A percentile compares a stretch with the other conserved stretches of the same genome.
Conservation (phyloP, 2,797 vertebrate species). For the Coreius guichenoti region DNA sequence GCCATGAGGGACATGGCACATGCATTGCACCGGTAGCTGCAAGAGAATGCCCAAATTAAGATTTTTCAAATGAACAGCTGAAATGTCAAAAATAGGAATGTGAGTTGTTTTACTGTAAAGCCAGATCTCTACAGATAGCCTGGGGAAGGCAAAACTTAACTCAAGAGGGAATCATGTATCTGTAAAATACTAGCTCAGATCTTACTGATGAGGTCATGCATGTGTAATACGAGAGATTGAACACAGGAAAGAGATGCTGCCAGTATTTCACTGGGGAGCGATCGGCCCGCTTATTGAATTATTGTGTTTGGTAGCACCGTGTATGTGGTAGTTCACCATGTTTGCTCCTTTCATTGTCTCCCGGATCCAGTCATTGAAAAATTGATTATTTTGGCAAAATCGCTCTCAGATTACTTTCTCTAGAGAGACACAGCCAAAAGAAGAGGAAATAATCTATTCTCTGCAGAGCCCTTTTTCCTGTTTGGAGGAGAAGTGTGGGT, state of each 20-base stretch:
- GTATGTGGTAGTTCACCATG: background rate
- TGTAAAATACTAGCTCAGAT: conserved; percentile 15
- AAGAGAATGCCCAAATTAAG: conserved; percentile 19
- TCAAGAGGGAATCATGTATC: background rate
- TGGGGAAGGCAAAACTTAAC: background rate
- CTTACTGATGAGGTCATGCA: conserved; percentile 19
- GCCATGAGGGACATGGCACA: conserved; percentile 51
- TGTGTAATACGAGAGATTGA: conserved; percentile 2
- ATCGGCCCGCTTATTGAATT: background rate
- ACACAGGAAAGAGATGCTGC: conserved; percentile 2
- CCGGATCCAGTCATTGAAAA: conserved; percentile 22
- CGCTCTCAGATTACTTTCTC: conserved; percentile 30
- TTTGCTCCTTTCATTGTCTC: conserved; percentile 17
- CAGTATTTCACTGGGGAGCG: background rate
- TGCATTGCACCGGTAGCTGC: conserved; percentile 11
- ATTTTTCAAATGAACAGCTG: conserved; percentile 35
- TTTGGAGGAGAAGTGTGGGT: background rate
- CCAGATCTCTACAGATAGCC: background rate
- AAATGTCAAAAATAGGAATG: conserved; percentile 16
- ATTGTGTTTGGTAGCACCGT: conserved; percentile 19
- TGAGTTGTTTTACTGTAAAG: background rate
- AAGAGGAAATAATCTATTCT: conserved; percentile 44
- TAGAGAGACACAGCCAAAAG: conserved; percentile 14
- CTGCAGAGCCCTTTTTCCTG: background rate
- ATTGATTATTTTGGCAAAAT: conserved; percentile 27